Conservation (phyloP, 2,888 invertebrate genomes). For the Margaritifera margaritifera region DNA sequence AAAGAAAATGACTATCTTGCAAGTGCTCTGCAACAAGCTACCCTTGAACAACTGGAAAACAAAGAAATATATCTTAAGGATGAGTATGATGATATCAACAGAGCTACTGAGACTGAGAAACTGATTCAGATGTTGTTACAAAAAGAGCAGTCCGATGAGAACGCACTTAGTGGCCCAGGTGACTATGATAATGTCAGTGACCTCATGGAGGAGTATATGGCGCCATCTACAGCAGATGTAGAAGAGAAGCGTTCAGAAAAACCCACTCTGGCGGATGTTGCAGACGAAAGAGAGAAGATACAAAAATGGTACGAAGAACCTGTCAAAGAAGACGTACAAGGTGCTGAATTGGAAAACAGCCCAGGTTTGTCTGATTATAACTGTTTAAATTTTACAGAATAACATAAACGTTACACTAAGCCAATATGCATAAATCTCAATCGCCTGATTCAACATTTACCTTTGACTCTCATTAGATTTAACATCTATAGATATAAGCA, state of each 20-base stretch:
- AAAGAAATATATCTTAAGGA: slow-evolving; percentile 29
- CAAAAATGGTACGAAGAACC: slow-evolving; percentile 3
- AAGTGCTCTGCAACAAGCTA: slow-evolving; percentile 55
- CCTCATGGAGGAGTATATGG: slow-evolving; percentile 8
- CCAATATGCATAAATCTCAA: no score
- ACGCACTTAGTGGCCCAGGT: background rate
- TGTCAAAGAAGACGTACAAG: background rate
- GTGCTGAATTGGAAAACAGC: background rate
- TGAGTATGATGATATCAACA: slow-evolving; percentile 43
- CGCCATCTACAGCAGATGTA: background rate
- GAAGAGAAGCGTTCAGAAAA: slow-evolving; percentile 1
- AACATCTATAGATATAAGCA: no score
- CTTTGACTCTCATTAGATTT: no score
- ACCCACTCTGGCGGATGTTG: no score
- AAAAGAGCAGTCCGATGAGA: background rate
- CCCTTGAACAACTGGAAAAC: slow-evolving; percentile 49
- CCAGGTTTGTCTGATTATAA: background rate
- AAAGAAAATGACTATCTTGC: slow-evolving; percentile 60
- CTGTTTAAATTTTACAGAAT: no score
- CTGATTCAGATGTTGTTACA: slow-evolving; percentile 30
- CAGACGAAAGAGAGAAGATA: no score
- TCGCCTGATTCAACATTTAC: no score
- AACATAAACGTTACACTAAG: no score
- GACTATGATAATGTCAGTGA: slow-evolving; percentile 1
- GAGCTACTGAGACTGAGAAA: slow-evolving; percentile 44